Percentiles rank a stretch among this genome's conserved stretches.
Conservation (phyloP, 2,797 vertebrate genomes). For the Crocodylus rhombifer region DNA sequence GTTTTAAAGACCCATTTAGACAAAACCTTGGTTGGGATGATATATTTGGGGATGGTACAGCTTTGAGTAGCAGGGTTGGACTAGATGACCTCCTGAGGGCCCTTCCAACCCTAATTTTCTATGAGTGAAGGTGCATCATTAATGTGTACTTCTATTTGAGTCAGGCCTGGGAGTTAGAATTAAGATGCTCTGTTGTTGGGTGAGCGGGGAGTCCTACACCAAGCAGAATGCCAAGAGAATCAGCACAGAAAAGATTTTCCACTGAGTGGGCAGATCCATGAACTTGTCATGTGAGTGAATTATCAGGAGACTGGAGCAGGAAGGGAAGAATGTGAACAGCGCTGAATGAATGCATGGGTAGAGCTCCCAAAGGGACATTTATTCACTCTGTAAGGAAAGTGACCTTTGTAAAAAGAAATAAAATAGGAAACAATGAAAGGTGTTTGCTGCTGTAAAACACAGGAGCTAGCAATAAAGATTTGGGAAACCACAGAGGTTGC, state of each 20-base stretch:
- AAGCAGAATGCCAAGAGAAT: not conserved
- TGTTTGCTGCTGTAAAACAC: not conserved
- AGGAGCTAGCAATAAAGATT: not conserved
- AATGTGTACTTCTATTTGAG: not conserved
- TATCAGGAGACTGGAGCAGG: not conserved
- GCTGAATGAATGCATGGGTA: not conserved
- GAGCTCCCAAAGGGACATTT: constrained; percentile 16
- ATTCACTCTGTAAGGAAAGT: not conserved
- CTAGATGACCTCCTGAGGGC: no score
- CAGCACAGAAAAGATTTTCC: not conserved
- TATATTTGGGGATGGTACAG: no score
- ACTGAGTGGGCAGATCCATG: not conserved
- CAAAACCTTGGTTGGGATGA: no score
- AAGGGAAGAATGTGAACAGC: not conserved
- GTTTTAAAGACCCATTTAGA: no score
- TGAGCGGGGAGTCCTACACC: not conserved
- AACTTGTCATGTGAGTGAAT: not conserved
- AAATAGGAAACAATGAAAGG: not conserved
- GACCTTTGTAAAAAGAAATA: not conserved
- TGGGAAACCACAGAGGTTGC: not conserved
- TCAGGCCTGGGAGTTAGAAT: not conserved
- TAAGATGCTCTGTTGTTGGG: not conserved
- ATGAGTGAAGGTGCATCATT: not conserved
- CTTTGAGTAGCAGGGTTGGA: no score
- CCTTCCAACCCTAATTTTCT: no score